Percentiles rank a stretch among this genome's conserved stretches.
These are phyloP conservation scores for Lumbricus terrestris DNA, from an alignment of 2,888 invertebrate species.

Conservation along the genomic window DNA sequence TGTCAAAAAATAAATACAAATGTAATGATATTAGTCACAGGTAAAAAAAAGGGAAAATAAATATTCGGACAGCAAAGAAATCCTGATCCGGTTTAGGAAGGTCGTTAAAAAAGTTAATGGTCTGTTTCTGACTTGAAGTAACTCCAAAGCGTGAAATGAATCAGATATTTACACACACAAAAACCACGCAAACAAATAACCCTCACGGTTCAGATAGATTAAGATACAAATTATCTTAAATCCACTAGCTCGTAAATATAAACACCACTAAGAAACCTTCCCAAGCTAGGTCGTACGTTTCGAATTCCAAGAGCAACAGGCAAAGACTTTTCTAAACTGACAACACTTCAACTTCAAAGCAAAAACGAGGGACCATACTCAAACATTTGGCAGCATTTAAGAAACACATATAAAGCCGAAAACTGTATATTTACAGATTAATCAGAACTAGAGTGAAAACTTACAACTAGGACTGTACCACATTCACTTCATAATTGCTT, in stretches of 20 bases:
- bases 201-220: not conserved
- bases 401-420: not conserved
- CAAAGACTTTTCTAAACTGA: not conserved
- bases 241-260: not conserved
- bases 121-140: too few species aligned
- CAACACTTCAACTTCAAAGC: not conserved
- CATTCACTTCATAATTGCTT: too few species aligned
- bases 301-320: not conserved
- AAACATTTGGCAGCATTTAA: not conserved
- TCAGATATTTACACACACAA: too few species aligned
- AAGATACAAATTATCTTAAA: not conserved
- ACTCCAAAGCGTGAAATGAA: too few species aligned
- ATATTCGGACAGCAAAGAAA: too few species aligned
- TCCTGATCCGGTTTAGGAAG: too few species aligned
- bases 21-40: too few species aligned
- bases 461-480: too few species aligned
- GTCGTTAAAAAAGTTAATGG: too few species aligned
- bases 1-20: too few species aligned
- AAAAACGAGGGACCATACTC: not conserved
- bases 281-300: not conserved
- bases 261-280: not conserved
- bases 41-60: too few species aligned
- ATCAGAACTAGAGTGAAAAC: too few species aligned
- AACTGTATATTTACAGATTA: not conserved
- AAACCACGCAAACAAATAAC: not conserved